phyloP scores from a whole-genome alignment of 2,113 vertebrate genomes.

The Phaethornis superciliosus region DNA sequence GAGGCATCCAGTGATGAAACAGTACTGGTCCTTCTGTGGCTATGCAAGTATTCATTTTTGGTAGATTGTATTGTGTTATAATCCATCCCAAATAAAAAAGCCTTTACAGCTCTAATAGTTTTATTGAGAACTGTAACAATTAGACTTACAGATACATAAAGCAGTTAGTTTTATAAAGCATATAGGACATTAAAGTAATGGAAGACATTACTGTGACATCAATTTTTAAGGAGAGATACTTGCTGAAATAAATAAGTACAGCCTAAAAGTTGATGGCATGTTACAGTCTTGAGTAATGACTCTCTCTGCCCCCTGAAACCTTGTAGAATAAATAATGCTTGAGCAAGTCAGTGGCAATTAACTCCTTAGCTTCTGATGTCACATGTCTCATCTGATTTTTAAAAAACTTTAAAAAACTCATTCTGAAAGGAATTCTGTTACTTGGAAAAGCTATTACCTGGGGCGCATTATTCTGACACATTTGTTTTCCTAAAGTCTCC shows the following conservation, averaged over 20 bases:
- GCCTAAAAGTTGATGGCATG: slow-evolving; percentile 52
- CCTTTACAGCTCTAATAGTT: slow-evolving; percentile 53
- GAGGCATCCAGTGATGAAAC: not conserved
- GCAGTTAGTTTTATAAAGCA: slow-evolving; percentile 65
- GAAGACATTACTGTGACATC: slow-evolving; percentile 51
- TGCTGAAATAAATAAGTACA: slow-evolving; percentile 52
- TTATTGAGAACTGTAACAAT: slow-evolving; percentile 54
- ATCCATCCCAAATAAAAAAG: slow-evolving; percentile 48
- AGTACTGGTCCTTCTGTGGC: not conserved
- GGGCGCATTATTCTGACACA: not conserved
- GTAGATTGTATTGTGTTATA: not conserved
- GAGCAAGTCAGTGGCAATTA: slow-evolving; percentile 18
- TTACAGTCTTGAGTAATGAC: slow-evolving; percentile 44
- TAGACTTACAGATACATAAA: slow-evolving; percentile 46
- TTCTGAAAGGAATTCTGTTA: not conserved
- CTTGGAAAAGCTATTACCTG: not conserved
- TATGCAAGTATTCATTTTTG: slow-evolving; percentile 39
- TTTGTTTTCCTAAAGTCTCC: not conserved
- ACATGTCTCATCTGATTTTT: not conserved
- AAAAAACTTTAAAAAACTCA: not conserved
- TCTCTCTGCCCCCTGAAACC: slow-evolving; percentile 43
- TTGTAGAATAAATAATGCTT: slow-evolving; percentile 36
- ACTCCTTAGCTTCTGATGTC: slow-evolving; percentile 37
- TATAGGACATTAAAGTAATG: slow-evolving; percentile 61
- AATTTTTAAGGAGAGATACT: slow-evolving; percentile 61